Evolutionary conservation across 1,140 invertebrate genomes (phyloP), one percentile per base, ranked within the genome.

Genomic region (Reticulitermes speratus): DNA sequence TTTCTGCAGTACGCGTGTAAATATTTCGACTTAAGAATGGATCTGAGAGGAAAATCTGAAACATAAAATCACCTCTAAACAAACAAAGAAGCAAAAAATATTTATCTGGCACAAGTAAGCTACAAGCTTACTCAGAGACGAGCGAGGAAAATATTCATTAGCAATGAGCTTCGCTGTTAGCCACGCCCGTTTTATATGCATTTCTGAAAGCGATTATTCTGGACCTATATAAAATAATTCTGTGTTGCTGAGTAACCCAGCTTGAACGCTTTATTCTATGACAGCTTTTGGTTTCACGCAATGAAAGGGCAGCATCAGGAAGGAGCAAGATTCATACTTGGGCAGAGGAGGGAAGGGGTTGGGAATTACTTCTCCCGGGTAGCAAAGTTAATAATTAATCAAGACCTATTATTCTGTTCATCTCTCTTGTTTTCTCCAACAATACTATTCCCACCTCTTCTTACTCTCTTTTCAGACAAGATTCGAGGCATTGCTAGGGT

Each of bases 341-440:
- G 65, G 65, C 25, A 75, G n/a, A 30, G 14, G 65, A 25, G n/a
- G 65, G 65, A 30, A 75, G 65, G 16, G 25, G 65, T 8, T 75
- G 65, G 65, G 65, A 75, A 75, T 75, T 75, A 75, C n/a, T 75
- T 75, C 65, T 75, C 65, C 65, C 65, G n/a, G 65, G n/a, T 25
- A 75, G 65, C 65, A 75, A 75, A 75, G 65, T 75, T 75, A 75
- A 75, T 75, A 75, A 75, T 75, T 75, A 75, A 75, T 75, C 65
- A 75, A 75, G 65, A 75, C 65, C 65, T 75, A 75, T 75, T 75
- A 75, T 75, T 65, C 59, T n/a, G 3, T 25, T 75, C 65, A 75
- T 75, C 65, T 75, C 65, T 30, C 65, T 65, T 59, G n/a, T n/a
- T 75, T 30, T 75, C 65, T 75, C 25, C n/a, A 75, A 75, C 65